Evolutionary conservation across 2,888 invertebrate species (phyloP), one percentile per base, ranked within the genome.

Genomic region (Ophion costatus): DNA sequence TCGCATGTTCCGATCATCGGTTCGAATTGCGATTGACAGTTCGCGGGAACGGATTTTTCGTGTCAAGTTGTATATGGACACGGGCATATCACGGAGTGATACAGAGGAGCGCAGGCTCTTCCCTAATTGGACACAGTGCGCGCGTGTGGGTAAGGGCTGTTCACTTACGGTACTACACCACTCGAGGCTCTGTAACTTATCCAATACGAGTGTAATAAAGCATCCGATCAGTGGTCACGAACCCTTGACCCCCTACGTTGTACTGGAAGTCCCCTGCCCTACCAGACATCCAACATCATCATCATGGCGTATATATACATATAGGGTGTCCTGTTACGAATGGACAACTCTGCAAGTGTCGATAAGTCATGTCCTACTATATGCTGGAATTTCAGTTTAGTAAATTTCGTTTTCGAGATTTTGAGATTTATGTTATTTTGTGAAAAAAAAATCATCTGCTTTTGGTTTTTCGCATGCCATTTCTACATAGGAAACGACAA

Each of bases 181-280:
- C 85, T 82, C 85, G 71, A 61, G 57, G 76, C 71, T 45, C 45
- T n/a, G 85, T 80, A 85, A 82, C 79, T 82, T 82, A 85, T 80
- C 80, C 75, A 82, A 86, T 84, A 73, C 80, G 82, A 87, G 69
- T 87, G 87, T 86, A 86, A 88, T 87, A 88, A 86, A 87, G 79
- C 82, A 85, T 85, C 81, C 83, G 84, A 86, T 82, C 85, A 80
- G 86, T 76, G 88, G 88, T 86, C 76, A 76, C 87, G 85, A 85
- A 76, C 87, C 88, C 87, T 85, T 86, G 87, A 88, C 85, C 88
- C 87, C 87, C 80, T 79, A 69, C 57, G 67, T 67, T n/a, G 9
- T 67, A 20, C 56, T 33, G 73, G 51, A 51, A 24, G 33, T 51
- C 66, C 33, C 59, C 63, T 84, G 80, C 77, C 59, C 67, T 64